A percentile compares a stretch with the other conserved stretches of the same genome.
Conservation (phyloP, 2,797 vertebrate genomes). For the Enteromius afrohamiltoni region DNA sequence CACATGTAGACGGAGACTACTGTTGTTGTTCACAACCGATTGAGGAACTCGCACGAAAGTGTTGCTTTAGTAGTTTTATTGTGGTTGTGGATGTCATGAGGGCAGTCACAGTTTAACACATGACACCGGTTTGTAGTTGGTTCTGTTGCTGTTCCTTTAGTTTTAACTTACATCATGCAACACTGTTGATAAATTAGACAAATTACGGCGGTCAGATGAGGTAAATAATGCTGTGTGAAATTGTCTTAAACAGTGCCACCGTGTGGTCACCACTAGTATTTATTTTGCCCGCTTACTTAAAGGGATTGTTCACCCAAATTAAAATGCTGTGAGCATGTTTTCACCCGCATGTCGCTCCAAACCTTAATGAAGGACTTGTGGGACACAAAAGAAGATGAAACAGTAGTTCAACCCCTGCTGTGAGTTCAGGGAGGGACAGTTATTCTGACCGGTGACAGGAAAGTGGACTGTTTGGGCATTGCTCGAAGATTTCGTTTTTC, state of each 20-base stretch:
- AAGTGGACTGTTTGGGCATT: not conserved
- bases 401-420: not conserved
- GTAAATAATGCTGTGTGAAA: not conserved
- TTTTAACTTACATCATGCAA: constrained; percentile 19
- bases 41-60: not conserved
- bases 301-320: not conserved
- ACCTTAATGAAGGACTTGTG: not conserved
- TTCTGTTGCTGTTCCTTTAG: not conserved
- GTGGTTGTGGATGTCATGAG: not conserved
- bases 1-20: not conserved
- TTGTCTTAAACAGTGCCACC: constrained; percentile 30
- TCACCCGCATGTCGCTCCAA: not conserved
- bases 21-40: not conserved
- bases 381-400: not conserved
- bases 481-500: not conserved
- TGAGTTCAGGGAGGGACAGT: not conserved
- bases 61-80: not conserved
- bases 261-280: not conserved
- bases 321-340: not conserved
- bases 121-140: not conserved
- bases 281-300: not conserved
- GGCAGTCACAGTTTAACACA: not conserved
- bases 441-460: not conserved
- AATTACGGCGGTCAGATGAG: not conserved
- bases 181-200: not conserved